Percentiles rank a stretch among this genome's conserved stretches.
These are phyloP conservation scores for Phrynocephalus versicolor DNA, from an alignment of 2,113 vertebrate species.

Conservation along the genomic window DNA sequence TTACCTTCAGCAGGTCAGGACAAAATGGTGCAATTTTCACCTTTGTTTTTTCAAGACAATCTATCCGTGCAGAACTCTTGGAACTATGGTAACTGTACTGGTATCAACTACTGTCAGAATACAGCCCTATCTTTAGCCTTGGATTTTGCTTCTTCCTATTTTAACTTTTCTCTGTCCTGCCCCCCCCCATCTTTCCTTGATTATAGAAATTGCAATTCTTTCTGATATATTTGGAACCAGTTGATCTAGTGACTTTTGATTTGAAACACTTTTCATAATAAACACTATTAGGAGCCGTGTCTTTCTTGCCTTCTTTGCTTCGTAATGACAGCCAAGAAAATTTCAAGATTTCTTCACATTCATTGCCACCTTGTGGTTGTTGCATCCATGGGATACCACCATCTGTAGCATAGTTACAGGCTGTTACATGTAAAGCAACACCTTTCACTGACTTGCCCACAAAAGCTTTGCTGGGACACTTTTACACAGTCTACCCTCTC, in stretches of 20 bases:
- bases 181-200: conserved; percentile 55
- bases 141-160: conserved; percentile 65
- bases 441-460: background rate
- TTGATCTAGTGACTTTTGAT: conserved; percentile 75
- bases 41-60: conserved; percentile 71
- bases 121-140: conserved; percentile 68
- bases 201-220: conserved; percentile 65
- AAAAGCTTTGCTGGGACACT: background rate
- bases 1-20: conserved; percentile 47
- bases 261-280: conserved; percentile 82
- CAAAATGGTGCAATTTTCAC: conserved; percentile 55
- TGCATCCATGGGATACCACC: too few relatives aligned
- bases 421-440: background rate
- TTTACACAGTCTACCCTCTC: background rate
- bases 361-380: too few relatives aligned
- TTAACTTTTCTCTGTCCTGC: conserved; percentile 63
- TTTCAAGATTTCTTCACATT: background rate
- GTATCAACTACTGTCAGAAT: conserved; percentile 58
- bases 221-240: conserved; percentile 71
- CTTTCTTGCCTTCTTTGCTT: conserved; percentile 45
- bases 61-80: conserved; percentile 71
- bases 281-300: conserved; percentile 70
- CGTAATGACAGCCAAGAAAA: conserved; percentile 4
- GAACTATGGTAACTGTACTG: conserved; percentile 60
- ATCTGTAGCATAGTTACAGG: background rate